Percentiles rank a stretch among this genome's conserved stretches.
Evolutionary conservation across 2,113 vertebrate genomes (phyloP).

Genomic region (Tenebrosternarchus preto): DNA sequence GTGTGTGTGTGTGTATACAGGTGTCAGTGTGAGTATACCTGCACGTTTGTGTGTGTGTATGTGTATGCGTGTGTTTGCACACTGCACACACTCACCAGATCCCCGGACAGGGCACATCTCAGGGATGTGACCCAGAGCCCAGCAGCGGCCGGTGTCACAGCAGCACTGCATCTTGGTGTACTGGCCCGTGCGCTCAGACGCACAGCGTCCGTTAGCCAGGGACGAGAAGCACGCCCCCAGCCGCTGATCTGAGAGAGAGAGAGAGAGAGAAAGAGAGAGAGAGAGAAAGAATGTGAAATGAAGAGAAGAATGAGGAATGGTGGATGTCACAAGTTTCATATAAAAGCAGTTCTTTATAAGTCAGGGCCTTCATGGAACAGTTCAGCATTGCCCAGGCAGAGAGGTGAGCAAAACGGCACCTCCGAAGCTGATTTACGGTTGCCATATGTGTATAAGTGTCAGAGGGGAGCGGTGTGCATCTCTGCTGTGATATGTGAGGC

Average conservation of each 20-base stretch:
- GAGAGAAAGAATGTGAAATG: neutral
- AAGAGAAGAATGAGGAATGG: neutral
- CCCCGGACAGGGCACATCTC: conserved; percentile 95
- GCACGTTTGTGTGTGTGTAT: neutral
- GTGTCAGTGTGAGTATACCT: neutral
- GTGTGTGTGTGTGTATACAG: too few relatives aligned
- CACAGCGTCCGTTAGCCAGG: conserved; percentile 88
- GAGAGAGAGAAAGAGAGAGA: conserved; percentile 31
- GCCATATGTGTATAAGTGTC: too few relatives aligned
- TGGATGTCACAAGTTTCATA: neutral
- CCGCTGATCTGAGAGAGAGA: conserved; percentile 83
- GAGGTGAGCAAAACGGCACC: neutral
- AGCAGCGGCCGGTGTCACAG: conserved; percentile 93
- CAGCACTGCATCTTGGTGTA: conserved; percentile 94
- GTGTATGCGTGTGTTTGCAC: neutral
- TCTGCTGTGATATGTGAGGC: neutral
- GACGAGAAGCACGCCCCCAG: conserved; percentile 89
- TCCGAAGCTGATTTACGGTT: neutral
- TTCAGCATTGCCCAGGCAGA: too few relatives aligned
- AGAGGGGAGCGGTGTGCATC: too few relatives aligned
- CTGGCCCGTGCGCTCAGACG: conserved; percentile 83
- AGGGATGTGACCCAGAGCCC: conserved; percentile 85
- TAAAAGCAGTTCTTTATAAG: neutral
- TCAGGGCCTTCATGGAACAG: neutral
- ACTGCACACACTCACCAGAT: conserved; percentile 79